Evolutionary conservation across 1,140 invertebrate genomes (phyloP), one percentile per base, ranked within the genome.

Genomic region (Monochamus saltuarius): DNA sequence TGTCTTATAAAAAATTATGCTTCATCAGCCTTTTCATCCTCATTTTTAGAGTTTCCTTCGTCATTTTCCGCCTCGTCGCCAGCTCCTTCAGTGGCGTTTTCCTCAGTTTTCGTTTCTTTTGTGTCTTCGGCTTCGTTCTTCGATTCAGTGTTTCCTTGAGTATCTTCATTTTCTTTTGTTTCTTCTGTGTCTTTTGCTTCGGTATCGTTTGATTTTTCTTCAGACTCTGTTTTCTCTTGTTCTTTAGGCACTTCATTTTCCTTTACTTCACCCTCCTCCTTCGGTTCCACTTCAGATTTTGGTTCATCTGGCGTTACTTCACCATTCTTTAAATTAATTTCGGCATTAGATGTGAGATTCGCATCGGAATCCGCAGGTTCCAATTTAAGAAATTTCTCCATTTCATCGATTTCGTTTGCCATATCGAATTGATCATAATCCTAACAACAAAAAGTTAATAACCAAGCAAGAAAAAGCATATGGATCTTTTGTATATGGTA

Each of bases 371-470:
- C 68, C 49, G 61, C 62, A 4, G 62, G 56, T 66, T 85, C 83
- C 45, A 89, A 72, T 79, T 89, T 90, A 9, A 90, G 74, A 75
- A 96, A 96, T 69, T 88, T 85, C 78, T 95, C 90, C 71, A 97
- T 79, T 69, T 87, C 88, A 75, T 97, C 92, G 66, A 89, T 86
- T 85, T 97, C 95, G 81, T 95, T 92, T 38, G 93, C 89, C 73
- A 92, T 79, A 77, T 94, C 90, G 81, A 97, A 96, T 65, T 89
- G 89, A 76, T 95, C 91, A 80, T 94, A 97, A 78, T 96, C 93
- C 92, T 95, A 77, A 50, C 45, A 64, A 49, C 54, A 19, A 17
- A 7, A 40, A 19, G 13, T 16, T 16, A 54, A 14, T 16, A 51
- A 14, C 34, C n/a, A 50, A 50, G 9, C 11, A 47, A 47, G 39